Conservation (phyloP, 2,113 vertebrate species). For the Epinephelus cyanopodus region DNA sequence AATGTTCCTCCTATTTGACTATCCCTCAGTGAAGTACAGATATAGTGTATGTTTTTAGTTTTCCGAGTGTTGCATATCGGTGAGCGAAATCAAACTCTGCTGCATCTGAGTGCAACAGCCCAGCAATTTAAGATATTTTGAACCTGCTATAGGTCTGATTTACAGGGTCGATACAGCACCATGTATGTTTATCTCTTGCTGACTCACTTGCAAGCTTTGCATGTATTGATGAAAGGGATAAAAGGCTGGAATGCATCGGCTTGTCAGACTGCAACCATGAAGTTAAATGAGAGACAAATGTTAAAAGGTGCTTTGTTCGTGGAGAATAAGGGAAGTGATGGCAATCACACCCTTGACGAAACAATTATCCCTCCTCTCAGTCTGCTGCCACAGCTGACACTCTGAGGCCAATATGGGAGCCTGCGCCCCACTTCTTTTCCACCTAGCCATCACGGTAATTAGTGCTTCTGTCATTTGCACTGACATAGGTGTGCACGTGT, state of each 20-base stretch:
- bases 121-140: not conserved
- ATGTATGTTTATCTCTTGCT: not conserved
- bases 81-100: not conserved
- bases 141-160: not conserved
- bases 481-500: slow-evolving; percentile 56
- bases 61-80: not conserved
- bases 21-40: not conserved
- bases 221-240: slow-evolving; percentile 26
- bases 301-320: slow-evolving; percentile 66
- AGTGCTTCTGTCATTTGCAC: slow-evolving; percentile 67
- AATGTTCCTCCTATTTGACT: not conserved
- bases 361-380: slow-evolving; percentile 73
- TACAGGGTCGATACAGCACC: not conserved
- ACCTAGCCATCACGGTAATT: slow-evolving; percentile 75
- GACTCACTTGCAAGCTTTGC: not conserved
- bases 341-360: slow-evolving; percentile 78
- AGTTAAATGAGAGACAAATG: slow-evolving; percentile 59
- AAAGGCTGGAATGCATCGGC: slow-evolving; percentile 15
- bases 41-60: not conserved
- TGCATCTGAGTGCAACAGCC: not conserved
- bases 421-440: slow-evolving; percentile 57
- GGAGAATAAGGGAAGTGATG: slow-evolving; percentile 64
- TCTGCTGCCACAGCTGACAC: slow-evolving; percentile 66
- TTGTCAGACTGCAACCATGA: slow-evolving; percentile 32
- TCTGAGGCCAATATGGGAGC: slow-evolving; percentile 46